Evolutionary conservation across 2,797 vertebrate genomes (phyloP).

Genomic region (Bovichtus diacanthus): DNA sequence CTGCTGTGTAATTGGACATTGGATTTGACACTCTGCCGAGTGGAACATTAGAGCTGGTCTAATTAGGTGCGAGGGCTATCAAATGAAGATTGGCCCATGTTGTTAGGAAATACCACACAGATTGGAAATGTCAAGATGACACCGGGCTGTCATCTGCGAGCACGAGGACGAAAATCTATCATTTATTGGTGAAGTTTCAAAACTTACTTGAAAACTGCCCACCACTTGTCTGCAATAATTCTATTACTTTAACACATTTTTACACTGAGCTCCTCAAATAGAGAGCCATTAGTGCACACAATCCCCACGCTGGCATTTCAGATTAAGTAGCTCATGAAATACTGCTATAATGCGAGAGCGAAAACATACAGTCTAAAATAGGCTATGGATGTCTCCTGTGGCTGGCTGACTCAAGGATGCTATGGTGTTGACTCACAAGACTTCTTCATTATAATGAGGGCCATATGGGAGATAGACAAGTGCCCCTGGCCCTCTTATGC

Average conservation of each 20-base stretch:
- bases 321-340: conserved; percentile 58
- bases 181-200: conserved; percentile 76
- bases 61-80: conserved; percentile 86
- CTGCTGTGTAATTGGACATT: conserved; percentile 86
- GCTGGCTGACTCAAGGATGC: conserved; percentile 75
- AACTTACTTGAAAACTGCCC: conserved; percentile 57
- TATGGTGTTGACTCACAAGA: conserved; percentile 81
- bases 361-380: conserved; percentile 72
- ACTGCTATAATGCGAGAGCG: conserved; percentile 44
- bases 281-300: conserved; percentile 21
- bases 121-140: conserved; percentile 83
- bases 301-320: conserved; percentile 12
- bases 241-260: conserved; percentile 53
- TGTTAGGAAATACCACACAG: conserved; percentile 85
- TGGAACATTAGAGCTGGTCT: conserved; percentile 85
- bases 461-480: conserved; percentile 75
- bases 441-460: conserved; percentile 83
- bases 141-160: conserved; percentile 67
- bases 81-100: conserved; percentile 80
- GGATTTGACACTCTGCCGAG: conserved; percentile 84
- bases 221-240: conserved; percentile 54
- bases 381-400: conserved; percentile 61
- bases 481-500: conserved; percentile 73
- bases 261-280: conserved; percentile 36
- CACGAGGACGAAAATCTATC: conserved; percentile 67